A percentile compares a stretch with the other conserved stretches of the same genome.
Evolutionary conservation across 2,113 vertebrate genomes (phyloP).

Genomic region (Stigmatopora argus): DNA sequence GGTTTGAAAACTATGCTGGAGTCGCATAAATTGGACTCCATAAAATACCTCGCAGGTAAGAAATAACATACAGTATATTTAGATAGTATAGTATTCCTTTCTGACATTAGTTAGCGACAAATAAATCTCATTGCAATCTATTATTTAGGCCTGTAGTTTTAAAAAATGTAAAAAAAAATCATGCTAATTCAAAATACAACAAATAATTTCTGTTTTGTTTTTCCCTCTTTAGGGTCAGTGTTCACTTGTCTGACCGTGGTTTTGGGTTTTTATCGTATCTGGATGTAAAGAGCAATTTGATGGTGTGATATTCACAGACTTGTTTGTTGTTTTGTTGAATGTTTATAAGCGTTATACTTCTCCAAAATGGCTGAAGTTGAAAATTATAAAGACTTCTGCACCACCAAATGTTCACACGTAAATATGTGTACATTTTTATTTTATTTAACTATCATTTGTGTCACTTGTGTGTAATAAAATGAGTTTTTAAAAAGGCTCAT

Average conservation of each 20-base stretch:
- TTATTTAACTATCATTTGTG: background rate
- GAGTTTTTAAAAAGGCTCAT: no score
- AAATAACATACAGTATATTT: background rate
- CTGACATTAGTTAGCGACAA: background rate
- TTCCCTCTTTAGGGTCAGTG: conserved; percentile 63
- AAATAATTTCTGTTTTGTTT: background rate
- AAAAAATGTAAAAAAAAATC: no score
- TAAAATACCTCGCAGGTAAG: conserved; percentile 96
- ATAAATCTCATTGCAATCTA: background rate
- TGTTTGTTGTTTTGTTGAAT: background rate
- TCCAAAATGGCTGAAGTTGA: background rate
- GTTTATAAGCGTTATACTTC: background rate
- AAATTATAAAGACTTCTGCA: background rate
- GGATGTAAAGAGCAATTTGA: conserved; percentile 59
- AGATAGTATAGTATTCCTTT: background rate
- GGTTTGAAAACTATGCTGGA: conserved; percentile 95
- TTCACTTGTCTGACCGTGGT: conserved; percentile 75
- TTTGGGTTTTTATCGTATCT: conserved; percentile 73
- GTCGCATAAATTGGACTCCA: conserved; percentile 92
- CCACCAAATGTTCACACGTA: background rate
- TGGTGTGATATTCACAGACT: background rate
- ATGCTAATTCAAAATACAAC: background rate
- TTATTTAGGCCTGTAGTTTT: background rate
- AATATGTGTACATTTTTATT: background rate
- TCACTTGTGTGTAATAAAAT: background rate